Evolutionary conservation across 2,888 invertebrate species (phyloP).

Genomic region (Zonitis immaculata): DNA sequence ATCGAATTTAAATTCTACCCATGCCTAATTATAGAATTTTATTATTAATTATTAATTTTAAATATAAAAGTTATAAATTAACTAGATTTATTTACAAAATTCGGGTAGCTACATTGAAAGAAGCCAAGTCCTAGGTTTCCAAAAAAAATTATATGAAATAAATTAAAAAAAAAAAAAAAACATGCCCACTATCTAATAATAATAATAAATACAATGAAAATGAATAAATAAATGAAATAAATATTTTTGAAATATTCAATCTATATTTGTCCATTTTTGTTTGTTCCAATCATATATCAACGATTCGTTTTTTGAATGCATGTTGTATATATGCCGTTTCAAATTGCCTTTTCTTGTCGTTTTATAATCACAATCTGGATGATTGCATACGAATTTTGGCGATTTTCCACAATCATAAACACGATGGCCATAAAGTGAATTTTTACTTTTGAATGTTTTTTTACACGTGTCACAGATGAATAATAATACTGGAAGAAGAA

Average conservation of each 20-base stretch:
- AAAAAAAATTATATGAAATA: too few species aligned
- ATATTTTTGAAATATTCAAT: background rate
- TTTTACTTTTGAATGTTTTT: conserved; percentile 9
- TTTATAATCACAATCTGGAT: conserved; percentile 17
- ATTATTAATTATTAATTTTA: background rate
- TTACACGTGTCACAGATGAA: conserved; percentile 1
- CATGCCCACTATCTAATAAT: background rate
- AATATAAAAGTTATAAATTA: background rate
- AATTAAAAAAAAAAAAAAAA: too few species aligned
- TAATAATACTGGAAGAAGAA: background rate
- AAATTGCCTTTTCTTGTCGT: conserved; percentile 26
- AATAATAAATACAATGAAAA: background rate
- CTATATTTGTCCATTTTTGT: background rate
- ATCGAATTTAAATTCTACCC: background rate
- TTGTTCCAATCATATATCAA: background rate
- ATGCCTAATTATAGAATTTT: background rate
- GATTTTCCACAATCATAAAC: conserved; percentile 14
- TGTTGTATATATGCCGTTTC: conserved; percentile 23
- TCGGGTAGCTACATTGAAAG: background rate
- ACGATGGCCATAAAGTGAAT: conserved; percentile 6
- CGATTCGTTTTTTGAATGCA: background rate
- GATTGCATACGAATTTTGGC: conserved; percentile 10
- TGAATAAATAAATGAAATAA: background rate
- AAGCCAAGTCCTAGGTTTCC: background rate
- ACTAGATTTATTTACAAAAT: background rate